These are phyloP conservation scores for Phocoena sinus DNA, from an alignment of 2,113 vertebrate genomes.

Conservation along the genomic window DNA sequence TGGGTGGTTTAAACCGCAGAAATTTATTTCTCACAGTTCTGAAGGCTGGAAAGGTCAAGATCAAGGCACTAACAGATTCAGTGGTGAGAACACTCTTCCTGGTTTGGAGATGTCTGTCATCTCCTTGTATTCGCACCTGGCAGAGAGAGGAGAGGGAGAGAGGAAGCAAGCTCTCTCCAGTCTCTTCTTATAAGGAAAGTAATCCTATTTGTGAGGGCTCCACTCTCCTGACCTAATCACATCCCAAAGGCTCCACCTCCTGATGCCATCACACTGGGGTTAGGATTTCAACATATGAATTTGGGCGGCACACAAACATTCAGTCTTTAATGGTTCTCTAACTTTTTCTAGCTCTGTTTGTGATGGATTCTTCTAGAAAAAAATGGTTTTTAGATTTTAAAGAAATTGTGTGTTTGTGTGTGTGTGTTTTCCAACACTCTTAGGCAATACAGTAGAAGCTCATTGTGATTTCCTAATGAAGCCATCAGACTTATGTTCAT, in stretches of 20 bases:
- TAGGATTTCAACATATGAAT: background rate
- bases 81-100: background rate
- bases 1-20: background rate
- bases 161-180: background rate
- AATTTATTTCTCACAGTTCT: background rate
- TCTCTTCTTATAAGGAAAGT: background rate
- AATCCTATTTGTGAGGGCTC: background rate
- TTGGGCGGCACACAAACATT: background rate
- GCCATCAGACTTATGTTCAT: background rate
- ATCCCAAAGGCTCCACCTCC: background rate
- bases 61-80: background rate
- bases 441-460: background rate
- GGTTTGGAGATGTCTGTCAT: background rate
- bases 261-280: background rate
- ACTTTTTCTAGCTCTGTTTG: background rate
- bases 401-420: background rate
- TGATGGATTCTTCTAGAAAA: background rate
- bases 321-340: background rate
- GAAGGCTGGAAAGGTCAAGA: background rate
- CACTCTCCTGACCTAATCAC: background rate
- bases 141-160: background rate
- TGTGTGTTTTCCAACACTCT: background rate
- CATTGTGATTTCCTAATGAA: background rate
- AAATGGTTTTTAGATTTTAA: slow-evolving; percentile 9
- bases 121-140: background rate